Evolutionary conservation across 1,140 invertebrate species (phyloP), one percentile per base, ranked within the genome.

Genomic region (Lasioglossum baleicum): DNA sequence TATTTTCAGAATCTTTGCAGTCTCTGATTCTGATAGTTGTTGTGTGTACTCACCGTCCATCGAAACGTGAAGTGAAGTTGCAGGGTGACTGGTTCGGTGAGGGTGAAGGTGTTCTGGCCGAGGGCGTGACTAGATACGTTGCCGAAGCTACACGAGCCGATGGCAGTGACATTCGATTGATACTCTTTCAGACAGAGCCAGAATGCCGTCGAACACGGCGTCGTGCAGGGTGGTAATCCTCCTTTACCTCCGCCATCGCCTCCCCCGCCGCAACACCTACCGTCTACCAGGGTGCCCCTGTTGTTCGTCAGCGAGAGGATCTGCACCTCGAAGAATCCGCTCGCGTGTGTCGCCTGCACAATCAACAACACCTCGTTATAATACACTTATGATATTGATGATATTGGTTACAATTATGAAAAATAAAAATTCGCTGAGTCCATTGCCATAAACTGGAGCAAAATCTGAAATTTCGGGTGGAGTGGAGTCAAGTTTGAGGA

Each of bases 141-240:
- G 86, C 97, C 97, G 93, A 98, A 98, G 78, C 97, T 97, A 93
- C 97, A 98, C 66, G 96, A 95, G 83, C 96, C 97, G 75, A 95
- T 95, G 83, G 96, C 95, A 76, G 95, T 96, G 67, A 97, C 96
- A 88, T 96, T 96, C 84, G 96, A 97, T 94, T 98, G 97, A 92
- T 98, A 98, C 93, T 98, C 97, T 94, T 98, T 98, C 85, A 98
- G 95, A 93, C 97, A 98, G 84, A 98, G 94, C 87, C 96, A 94
- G 93, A 98, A 98, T 88, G 96, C 95, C 20, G 97, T 98, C 90
- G 95, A 95, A 93, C 97, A 98, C 66, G 95, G 93, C 76, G 94
- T 92, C 75, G 94, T 92, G 90, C 94, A 95, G 6, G 91, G 90
- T 76, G 89, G 91, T 68, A 87, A 87, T 53, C 68, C 81, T 53